These are phyloP conservation scores for Machaerirhynchus nigripectus DNA, from an alignment of 2,113 vertebrate species.

Conservation along the genomic window DNA sequence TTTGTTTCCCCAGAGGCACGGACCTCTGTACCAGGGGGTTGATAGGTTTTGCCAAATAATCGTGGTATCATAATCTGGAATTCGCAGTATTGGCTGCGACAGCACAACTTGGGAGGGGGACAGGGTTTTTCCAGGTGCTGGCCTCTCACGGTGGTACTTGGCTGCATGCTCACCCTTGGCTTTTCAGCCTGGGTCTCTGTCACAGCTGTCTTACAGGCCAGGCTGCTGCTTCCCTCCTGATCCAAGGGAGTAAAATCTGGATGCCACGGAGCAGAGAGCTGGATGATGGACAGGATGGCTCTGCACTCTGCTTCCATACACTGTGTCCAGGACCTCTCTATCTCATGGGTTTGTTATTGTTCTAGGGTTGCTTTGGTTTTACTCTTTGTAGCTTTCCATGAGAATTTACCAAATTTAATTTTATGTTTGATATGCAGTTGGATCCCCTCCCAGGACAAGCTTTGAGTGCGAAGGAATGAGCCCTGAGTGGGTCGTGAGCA, in stretches of 20 bases:
- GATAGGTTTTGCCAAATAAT: neutral
- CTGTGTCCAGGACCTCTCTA: neutral
- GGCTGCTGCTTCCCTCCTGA: neutral
- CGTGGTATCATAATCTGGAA: neutral
- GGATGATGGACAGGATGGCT: neutral
- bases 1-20: neutral
- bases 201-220: neutral
- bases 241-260: neutral
- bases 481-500: neutral
- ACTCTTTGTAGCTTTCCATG: neutral
- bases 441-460: neutral
- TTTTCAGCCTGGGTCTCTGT: neutral
- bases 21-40: neutral
- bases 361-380: neutral
- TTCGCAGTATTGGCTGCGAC: neutral
- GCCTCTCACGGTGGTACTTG: neutral
- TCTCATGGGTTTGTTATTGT: neutral
- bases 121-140: neutral
- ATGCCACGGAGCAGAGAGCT: accelerated
- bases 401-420: neutral
- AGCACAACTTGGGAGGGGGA: neutral
- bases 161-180: accelerated
- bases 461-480: neutral
- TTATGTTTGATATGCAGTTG: neutral
- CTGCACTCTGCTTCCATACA: neutral